Evolutionary conservation across 2,113 vertebrate genomes (phyloP).

Genomic region (Oxyruncus cristatus): DNA sequence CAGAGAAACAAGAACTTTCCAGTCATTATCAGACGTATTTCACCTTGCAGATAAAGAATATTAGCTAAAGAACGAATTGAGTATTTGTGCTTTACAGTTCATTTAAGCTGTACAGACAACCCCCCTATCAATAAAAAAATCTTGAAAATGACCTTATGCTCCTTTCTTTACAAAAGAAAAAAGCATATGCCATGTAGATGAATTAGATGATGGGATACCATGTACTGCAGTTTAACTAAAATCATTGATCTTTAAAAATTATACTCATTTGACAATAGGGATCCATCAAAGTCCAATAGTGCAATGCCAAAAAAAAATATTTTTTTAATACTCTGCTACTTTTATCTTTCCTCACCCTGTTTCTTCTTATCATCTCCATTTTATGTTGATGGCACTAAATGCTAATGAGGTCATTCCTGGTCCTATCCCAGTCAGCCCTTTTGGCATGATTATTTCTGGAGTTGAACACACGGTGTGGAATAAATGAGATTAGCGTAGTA

Average conservation of each 20-base stretch:
- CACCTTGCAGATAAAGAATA: conserved; percentile 14
- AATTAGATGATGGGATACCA: conserved; percentile 41
- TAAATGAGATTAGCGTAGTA: background rate
- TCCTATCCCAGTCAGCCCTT: background rate
- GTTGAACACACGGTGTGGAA: background rate
- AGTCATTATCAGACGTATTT: conserved; percentile 45
- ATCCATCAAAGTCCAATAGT: conserved; percentile 60
- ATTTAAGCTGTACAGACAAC: conserved; percentile 10
- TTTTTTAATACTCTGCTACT: background rate
- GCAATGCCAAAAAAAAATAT: conserved; percentile 22
- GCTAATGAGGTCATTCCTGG: conserved; percentile 38
- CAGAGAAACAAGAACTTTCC: background rate
- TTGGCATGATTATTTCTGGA: background rate
- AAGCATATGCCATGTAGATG: conserved; percentile 26
- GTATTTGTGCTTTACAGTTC: conserved; percentile 42
- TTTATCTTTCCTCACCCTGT: conserved; percentile 44
- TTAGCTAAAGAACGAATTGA: conserved; percentile 14
- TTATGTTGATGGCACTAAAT: conserved; percentile 20
- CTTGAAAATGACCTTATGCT: conserved; percentile 23
- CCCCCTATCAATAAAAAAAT: conserved; percentile 25
- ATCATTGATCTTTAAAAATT: conserved; percentile 73
- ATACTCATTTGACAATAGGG: conserved; percentile 49
- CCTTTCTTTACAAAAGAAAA: conserved; percentile 38
- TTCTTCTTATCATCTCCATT: conserved; percentile 41
- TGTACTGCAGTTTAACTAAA: conserved; percentile 56